Evolutionary conservation across 2,797 vertebrate genomes (phyloP), one percentile per base, ranked within the genome.

Genomic region (Pseudopleuronectes americanus): DNA sequence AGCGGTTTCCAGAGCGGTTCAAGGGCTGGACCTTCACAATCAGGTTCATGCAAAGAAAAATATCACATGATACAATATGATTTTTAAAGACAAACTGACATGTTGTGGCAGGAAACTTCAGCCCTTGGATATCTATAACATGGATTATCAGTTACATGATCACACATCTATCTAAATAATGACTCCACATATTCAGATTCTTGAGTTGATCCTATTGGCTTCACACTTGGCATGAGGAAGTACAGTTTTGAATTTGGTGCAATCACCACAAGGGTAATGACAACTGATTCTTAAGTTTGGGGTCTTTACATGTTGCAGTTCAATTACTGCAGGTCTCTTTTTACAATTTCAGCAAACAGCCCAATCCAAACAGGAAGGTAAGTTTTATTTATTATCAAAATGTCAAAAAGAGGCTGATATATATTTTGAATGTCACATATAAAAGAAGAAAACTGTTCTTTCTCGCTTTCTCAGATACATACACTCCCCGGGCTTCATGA

Each of bases 21-120:
- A 58, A 65, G 64, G 68, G 22, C 48, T 52, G 23, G 3, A 63
- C 59, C 66, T 81, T 83, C 76, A 79, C 79, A 71, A 68, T 64
- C 66, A 55, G 57, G 71, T 80, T 47, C 28, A 64, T 48, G 45
- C 43, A 19, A 4, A 6, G 6, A 8, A 28, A 48, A 53, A 64
- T 59, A 77, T 71, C 5, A 56, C 31, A 77, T 38, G 10, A 31
- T 19, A 45, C 12, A 48, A 31, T 4, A 49, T 55, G 4, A 68
- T 64, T 65, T 65, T 63, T 56, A 68, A 28, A n/a, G 24, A 49
- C 26, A 48, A 38, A 4, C 36, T 0, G 1, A 63, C 49, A 41
- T 26, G 9, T 14, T 23, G 36, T 45, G 4, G 4, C 8, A 10
- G 54, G 31, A 13, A 7, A 57, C 22, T 12, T 5, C 22, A 43